These are phyloP conservation scores for Diaphora mendica DNA, from an alignment of 2,888 invertebrate species.

Conservation along the genomic window DNA sequence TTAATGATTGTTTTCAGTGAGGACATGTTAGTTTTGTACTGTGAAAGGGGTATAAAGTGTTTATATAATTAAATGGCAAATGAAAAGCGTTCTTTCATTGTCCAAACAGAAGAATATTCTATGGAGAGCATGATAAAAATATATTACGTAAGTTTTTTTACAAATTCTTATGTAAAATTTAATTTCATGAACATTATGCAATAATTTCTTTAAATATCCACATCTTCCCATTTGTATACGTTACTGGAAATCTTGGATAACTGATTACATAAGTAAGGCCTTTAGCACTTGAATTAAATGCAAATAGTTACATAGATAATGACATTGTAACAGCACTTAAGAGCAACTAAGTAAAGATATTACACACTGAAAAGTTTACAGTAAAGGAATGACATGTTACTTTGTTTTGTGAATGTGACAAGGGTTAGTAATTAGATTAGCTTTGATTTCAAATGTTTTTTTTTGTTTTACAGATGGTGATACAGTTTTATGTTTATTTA, in stretches of 20 bases:
- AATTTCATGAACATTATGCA: background rate
- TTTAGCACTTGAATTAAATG: background rate
- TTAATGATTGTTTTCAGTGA: too few species aligned
- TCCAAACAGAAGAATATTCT: too few species aligned
- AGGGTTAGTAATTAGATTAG: background rate
- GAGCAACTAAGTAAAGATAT: background rate
- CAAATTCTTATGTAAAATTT: background rate
- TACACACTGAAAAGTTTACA: background rate
- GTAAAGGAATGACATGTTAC: background rate
- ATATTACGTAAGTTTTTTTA: too few species aligned
- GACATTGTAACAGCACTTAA: background rate
- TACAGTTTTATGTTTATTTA: too few species aligned
- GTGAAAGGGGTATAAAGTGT: too few species aligned
- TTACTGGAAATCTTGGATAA: background rate
- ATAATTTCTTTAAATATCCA: background rate
- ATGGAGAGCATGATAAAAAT: too few species aligned
- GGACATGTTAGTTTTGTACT: too few species aligned
- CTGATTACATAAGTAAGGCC: background rate
- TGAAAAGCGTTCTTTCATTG: too few species aligned
- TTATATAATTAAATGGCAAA: background rate
- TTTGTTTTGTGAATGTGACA: conserved; percentile 3
- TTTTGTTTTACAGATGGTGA: background rate
- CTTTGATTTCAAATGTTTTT: background rate
- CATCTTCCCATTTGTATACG: background rate
- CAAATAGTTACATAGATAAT: background rate